These are phyloP conservation scores for Microcaecilia unicolor DNA, from an alignment of 2,797 vertebrate genomes.

Conservation along the genomic window DNA sequence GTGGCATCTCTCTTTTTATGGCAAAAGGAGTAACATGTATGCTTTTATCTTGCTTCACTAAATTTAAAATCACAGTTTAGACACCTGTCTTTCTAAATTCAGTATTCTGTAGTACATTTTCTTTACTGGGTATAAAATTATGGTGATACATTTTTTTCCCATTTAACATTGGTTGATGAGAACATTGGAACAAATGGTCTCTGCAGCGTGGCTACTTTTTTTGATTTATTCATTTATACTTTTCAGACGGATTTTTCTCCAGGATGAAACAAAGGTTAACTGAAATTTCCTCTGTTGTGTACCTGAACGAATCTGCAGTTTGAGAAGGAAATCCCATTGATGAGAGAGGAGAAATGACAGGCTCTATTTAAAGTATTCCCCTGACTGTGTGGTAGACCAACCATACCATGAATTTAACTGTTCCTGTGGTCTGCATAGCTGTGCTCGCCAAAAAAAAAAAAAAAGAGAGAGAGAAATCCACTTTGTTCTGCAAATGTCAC, in stretches of 20 bases:
- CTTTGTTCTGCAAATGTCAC: constrained; percentile 61
- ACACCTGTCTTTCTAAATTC: constrained; percentile 32
- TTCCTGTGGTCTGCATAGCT: constrained; percentile 67
- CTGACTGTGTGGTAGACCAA: constrained; percentile 68
- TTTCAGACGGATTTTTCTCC: constrained; percentile 65
- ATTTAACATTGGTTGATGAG: constrained; percentile 52
- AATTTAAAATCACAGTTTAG: constrained; percentile 35
- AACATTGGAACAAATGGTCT: constrained; percentile 46
- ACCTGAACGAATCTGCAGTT: constrained; percentile 77
- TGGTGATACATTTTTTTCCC: constrained; percentile 36
- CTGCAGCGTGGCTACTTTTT: constrained; percentile 48
- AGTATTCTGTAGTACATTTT: constrained; percentile 46
- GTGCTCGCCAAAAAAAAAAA: constrained; percentile 55
- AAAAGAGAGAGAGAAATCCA: constrained; percentile 43
- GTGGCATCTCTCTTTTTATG: no score
- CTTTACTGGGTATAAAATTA: constrained; percentile 46
- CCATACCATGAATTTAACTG: constrained; percentile 72
- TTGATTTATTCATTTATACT: constrained; percentile 66
- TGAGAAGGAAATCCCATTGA: constrained; percentile 72
- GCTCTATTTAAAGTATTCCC: constrained; percentile 73
- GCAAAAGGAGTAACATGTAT: no score
- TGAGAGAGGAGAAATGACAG: constrained; percentile 68
- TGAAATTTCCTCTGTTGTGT: constrained; percentile 73
- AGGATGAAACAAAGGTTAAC: constrained; percentile 76
- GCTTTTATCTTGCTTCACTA: constrained; percentile 30